These are phyloP conservation scores for Poicephalus gulielmi DNA, from an alignment of 2,113 vertebrate genomes.

Conservation along the genomic window DNA sequence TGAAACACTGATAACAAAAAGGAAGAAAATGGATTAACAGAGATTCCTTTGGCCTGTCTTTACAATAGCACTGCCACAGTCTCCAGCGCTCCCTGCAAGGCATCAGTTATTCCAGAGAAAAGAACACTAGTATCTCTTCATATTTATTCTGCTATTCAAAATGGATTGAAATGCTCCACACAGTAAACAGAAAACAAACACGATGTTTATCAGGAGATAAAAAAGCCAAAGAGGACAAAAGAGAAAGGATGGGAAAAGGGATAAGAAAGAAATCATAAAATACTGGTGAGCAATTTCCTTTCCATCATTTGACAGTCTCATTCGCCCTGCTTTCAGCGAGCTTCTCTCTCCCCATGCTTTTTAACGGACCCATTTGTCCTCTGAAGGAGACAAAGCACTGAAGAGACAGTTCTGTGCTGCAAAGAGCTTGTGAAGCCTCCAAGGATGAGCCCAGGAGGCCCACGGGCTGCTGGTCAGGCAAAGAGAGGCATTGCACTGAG, in stretches of 20 bases:
- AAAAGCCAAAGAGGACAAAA: constrained; percentile 24
- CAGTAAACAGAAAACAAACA: constrained; percentile 13
- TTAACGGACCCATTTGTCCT: background rate
- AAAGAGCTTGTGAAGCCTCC: background rate
- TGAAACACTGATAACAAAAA: background rate
- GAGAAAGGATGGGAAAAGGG: background rate
- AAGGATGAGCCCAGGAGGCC: background rate
- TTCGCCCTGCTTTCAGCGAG: background rate
- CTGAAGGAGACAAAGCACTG: background rate
- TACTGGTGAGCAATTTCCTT: constrained; percentile 23
- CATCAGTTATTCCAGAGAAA: background rate
- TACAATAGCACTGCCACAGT: background rate
- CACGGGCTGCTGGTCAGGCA: background rate
- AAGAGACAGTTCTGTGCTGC: background rate
- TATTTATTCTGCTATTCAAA: constrained; percentile 13
- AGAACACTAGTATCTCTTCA: background rate
- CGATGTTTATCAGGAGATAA: background rate
- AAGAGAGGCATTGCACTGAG: background rate
- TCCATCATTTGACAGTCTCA: background rate
- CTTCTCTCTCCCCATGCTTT: background rate
- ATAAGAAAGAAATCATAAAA: constrained; percentile 20
- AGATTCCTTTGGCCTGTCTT: background rate
- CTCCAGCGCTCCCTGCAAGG: background rate
- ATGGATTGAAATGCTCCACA: background rate
- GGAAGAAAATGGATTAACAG: background rate